These are phyloP conservation scores for Macrosteles quadrilineatus DNA, from an alignment of 1,140 invertebrate species.

Conservation along the genomic window DNA sequence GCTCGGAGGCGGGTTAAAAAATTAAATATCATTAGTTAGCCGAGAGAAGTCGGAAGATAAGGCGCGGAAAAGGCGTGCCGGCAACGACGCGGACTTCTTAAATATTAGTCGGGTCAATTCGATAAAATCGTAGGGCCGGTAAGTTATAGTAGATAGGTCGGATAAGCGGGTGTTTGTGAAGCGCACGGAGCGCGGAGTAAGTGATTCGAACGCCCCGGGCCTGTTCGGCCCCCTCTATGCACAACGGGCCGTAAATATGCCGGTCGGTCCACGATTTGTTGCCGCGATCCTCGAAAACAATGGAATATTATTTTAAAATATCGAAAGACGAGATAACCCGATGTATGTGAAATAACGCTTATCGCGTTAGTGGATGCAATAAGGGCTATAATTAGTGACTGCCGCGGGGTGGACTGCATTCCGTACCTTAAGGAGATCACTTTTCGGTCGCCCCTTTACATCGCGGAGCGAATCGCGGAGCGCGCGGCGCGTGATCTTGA, in stretches of 20 bases:
- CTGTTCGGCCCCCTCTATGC: slow-evolving; percentile 2
- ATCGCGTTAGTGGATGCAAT: slow-evolving; percentile 17
- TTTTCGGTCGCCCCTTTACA: background rate
- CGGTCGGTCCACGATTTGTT: slow-evolving; percentile 11
- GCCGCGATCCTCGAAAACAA: slow-evolving; percentile 25
- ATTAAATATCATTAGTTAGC: slow-evolving; percentile 27
- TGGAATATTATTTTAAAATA: slow-evolving; percentile 33
- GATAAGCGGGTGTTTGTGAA: slow-evolving; percentile 19
- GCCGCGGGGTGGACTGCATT: slow-evolving; percentile 5
- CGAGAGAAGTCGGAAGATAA: slow-evolving; percentile 9
- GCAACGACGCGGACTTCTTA: slow-evolving; percentile 11
- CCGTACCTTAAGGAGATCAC: slow-evolving; percentile 22
- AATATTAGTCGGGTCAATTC: slow-evolving; percentile 12
- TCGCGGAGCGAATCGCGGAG: background rate
- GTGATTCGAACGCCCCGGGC: slow-evolving; percentile 25
- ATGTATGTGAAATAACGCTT: slow-evolving; percentile 15
- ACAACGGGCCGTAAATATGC: slow-evolving; percentile 1
- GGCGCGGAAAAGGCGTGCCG: slow-evolving; percentile 18
- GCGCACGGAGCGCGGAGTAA: slow-evolving; percentile 16
- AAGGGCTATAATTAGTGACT: slow-evolving; percentile 26
- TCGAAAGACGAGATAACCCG: slow-evolving; percentile 26
- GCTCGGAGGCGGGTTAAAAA: slow-evolving; percentile 21
- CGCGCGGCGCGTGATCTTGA: background rate
- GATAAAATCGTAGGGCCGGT: slow-evolving; percentile 21
- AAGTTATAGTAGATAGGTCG: slow-evolving; percentile 7